Percentiles rank a stretch among this genome's conserved stretches.
phyloP scores from a whole-genome alignment of 2,113 vertebrate genomes.

The mouse (Mus musculus) region DNA sequence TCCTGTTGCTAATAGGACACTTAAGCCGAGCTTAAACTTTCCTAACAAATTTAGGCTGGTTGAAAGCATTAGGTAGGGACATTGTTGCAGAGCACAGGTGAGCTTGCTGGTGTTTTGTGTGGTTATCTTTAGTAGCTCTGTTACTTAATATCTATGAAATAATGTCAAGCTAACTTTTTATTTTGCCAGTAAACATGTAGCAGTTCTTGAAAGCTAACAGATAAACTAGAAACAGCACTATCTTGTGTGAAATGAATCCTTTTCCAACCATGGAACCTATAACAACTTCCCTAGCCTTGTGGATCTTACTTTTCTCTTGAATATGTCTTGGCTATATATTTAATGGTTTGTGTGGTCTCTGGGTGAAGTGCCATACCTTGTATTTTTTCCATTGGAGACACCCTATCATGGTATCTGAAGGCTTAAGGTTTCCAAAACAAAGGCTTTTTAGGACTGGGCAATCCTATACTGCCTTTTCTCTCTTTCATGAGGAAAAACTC shows the following conservation, averaged over 20 bases:
- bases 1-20: constrained; percentile 9
- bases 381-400: not conserved
- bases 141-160: not conserved
- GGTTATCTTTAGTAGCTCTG: not conserved
- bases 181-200: not conserved
- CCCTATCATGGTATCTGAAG: not conserved
- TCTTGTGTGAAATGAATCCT: not conserved
- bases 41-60: not conserved
- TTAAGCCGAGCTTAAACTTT: not conserved
- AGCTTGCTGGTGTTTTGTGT: not conserved
- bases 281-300: not conserved
- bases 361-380: not conserved
- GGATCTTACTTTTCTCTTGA: not conserved
- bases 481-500: not conserved
- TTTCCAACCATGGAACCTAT: not conserved
- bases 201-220: not conserved
- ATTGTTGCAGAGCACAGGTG: constrained; percentile 4
- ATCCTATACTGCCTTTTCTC: not conserved
- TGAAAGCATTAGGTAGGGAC: constrained; percentile 26
- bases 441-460: not conserved
- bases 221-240: not conserved
- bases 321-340: not conserved
- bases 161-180: not conserved
- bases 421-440: not conserved
- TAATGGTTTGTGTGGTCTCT: not conserved